A percentile compares a stretch with the other conserved stretches of the same genome.
phyloP scores from a whole-genome alignment of 1,140 invertebrate species.

The Atta colombica region DNA sequence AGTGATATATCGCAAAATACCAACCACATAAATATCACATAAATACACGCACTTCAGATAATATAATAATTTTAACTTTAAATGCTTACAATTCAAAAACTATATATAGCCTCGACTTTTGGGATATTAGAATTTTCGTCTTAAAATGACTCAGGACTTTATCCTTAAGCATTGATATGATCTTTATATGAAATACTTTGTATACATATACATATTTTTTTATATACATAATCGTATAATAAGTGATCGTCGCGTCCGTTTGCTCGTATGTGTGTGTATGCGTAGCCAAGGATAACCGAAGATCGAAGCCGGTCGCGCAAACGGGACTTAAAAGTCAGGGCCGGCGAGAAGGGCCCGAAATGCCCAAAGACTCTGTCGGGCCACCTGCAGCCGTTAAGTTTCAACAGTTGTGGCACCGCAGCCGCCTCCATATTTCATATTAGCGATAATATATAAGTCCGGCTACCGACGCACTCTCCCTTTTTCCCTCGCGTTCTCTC shows the following conservation, averaged over 20 bases:
- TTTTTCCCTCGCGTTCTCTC: neutral
- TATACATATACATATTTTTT: neutral
- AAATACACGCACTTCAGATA: too few species aligned
- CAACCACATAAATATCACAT: too few species aligned
- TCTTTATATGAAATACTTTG: too few species aligned
- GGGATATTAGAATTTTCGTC: too few species aligned
- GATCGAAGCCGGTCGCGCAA: constrained; percentile 69
- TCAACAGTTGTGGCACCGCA: constrained; percentile 80
- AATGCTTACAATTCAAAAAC: too few species aligned
- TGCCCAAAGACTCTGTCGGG: constrained; percentile 66
- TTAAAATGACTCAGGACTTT: too few species aligned
- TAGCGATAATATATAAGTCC: constrained; percentile 82
- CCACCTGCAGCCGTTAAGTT: constrained; percentile 81
- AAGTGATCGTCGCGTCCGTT: neutral
- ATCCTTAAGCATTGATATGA: too few species aligned
- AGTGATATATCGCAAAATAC: too few species aligned
- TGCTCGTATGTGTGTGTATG: constrained; percentile 61
- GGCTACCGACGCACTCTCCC: constrained; percentile 55
- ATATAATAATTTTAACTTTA: too few species aligned
- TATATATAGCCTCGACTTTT: too few species aligned
- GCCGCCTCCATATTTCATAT: constrained; percentile 84
- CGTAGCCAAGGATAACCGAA: neutral
- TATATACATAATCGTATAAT: neutral
- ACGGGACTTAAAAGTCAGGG: constrained; percentile 57
- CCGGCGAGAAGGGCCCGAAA: constrained; percentile 48